A percentile compares a stretch with the other conserved stretches of the same genome.
These are phyloP conservation scores for Liparis tanakae DNA, from an alignment of 2,797 vertebrate species.

Conservation along the genomic window DNA sequence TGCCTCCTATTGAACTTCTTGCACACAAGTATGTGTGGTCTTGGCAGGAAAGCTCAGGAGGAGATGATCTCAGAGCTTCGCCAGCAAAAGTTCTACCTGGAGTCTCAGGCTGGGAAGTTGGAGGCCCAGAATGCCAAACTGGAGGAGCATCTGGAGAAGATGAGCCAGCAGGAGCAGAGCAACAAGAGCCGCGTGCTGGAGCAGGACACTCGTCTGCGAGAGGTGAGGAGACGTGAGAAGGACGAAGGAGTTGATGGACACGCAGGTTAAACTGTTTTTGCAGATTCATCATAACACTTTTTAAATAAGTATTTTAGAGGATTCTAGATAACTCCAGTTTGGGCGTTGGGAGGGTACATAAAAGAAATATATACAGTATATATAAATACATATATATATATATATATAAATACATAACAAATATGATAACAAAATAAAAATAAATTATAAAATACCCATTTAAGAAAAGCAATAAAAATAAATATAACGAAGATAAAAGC, in stretches of 20 bases:
- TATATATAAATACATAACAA: neutral
- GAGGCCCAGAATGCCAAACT: constrained; percentile 93
- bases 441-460: neutral
- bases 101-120: constrained; percentile 87
- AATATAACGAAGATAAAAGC: too few relatives aligned
- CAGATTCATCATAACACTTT: neutral
- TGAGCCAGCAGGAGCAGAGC: constrained; percentile 94
- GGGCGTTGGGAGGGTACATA: neutral
- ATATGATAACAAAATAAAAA: neutral
- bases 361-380: neutral
- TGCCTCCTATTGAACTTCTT: constrained; percentile 16
- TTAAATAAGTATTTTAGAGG: neutral
- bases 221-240: constrained; percentile 69
- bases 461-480: neutral
- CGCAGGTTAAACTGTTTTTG: neutral
- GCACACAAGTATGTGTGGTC: constrained; percentile 18
- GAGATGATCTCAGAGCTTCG: constrained; percentile 99
- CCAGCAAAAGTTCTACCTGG: constrained; percentile 97
- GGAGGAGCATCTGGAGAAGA: constrained; percentile 97
- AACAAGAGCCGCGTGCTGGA: constrained; percentile 90
- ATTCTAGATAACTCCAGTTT: neutral
- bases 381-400: neutral
- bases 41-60: constrained; percentile 95
- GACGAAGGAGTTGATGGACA: neutral
- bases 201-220: constrained; percentile 80